These are phyloP conservation scores for Monopis laevigella DNA, from an alignment of 2,888 invertebrate species.

Conservation along the genomic window DNA sequence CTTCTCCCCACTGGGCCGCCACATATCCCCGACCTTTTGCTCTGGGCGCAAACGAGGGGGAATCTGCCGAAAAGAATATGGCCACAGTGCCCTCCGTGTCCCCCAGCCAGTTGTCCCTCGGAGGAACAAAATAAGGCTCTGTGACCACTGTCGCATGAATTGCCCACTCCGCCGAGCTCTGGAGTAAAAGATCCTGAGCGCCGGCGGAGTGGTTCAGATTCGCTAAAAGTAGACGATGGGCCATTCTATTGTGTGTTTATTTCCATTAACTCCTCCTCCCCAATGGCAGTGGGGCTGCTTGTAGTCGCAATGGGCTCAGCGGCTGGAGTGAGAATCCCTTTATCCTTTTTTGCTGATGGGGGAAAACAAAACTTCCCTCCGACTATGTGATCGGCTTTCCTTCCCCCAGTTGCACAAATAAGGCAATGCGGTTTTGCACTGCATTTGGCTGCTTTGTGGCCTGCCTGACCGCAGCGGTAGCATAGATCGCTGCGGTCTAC, in stretches of 20 bases:
- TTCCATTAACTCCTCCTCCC: neutral
- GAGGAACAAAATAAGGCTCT: conserved; percentile 4
- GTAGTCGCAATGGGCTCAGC: neutral
- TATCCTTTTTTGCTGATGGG: neutral
- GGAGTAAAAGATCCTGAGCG: conserved; percentile 7
- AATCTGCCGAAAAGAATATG: conserved; percentile 3
- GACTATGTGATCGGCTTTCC: neutral
- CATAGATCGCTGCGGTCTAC: conserved; percentile 8
- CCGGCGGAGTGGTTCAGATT: conserved; percentile 10
- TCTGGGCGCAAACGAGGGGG: neutral
- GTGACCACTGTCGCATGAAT: conserved; percentile 8
- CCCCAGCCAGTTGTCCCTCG: conserved; percentile 14
- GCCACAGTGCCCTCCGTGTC: conserved; percentile 10
- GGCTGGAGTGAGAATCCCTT: neutral
- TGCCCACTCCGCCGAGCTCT: conserved; percentile 10
- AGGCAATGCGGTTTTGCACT: neutral
- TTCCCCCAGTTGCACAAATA: neutral
- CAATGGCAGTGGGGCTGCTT: neutral
- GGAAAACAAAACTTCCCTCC: neutral
- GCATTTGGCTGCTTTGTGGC: conserved; percentile 1
- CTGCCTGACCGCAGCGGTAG: conserved; percentile 4
- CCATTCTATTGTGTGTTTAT: neutral
- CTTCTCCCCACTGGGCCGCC: conserved; percentile 7
- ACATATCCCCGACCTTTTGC: conserved; percentile 9
- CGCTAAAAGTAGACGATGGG: neutral